Evolutionary conservation across 1,140 invertebrate genomes (phyloP).

Genomic region (Anthonomus grandis): DNA sequence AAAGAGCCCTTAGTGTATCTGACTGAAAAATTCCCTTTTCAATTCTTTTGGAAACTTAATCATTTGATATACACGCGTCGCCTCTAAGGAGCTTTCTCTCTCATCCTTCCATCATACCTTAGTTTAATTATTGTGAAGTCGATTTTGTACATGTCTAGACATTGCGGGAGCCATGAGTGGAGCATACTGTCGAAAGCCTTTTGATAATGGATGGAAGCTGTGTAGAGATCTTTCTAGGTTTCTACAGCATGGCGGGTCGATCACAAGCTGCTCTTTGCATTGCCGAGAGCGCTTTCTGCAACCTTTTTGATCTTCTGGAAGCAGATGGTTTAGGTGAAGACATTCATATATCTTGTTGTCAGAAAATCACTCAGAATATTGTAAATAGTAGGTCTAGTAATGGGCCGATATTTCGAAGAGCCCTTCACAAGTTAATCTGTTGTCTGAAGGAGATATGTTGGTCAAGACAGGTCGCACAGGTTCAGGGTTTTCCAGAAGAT

Average conservation of each 20-base stretch:
- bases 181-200: slow-evolving; percentile 29
- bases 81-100: neutral
- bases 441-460: slow-evolving; percentile 13
- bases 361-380: slow-evolving; percentile 17
- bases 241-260: slow-evolving; percentile 25
- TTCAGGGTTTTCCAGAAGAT: neutral
- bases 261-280: slow-evolving; percentile 30
- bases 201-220: slow-evolving; percentile 30
- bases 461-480: neutral
- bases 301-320: slow-evolving; percentile 33
- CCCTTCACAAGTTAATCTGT: neutral
- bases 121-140: slow-evolving; percentile 2
- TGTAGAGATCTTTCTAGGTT: slow-evolving; percentile 16
- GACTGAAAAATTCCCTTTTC: slow-evolving; percentile 20
- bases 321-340: slow-evolving; percentile 15
- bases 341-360: slow-evolving; percentile 11
- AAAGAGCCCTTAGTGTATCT: slow-evolving; percentile 18
- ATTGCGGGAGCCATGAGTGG: slow-evolving; percentile 28
- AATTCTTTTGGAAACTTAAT: too few species aligned
- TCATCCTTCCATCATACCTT: neutral
- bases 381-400: slow-evolving; percentile 15
- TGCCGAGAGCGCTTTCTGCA: slow-evolving; percentile 28
- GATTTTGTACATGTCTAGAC: slow-evolving; percentile 25
- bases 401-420: slow-evolving; percentile 14
- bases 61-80: too few species aligned